Conservation (phyloP, 2,888 invertebrate species). For the Orgyia antiqua region DNA sequence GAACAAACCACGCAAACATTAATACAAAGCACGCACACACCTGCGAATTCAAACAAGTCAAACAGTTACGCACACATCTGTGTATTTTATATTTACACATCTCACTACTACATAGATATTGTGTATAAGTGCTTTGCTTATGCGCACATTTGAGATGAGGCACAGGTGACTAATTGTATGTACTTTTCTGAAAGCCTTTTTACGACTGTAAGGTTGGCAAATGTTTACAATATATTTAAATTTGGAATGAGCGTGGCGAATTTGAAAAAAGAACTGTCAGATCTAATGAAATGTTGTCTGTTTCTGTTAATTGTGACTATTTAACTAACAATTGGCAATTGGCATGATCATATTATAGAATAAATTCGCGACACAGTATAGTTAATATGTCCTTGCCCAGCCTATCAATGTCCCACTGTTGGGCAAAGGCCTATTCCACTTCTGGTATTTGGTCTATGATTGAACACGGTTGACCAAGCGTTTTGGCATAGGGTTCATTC, state of each 20-base stretch:
- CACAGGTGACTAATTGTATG: slow-evolving; percentile 56
- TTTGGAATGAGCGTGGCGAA: not conserved
- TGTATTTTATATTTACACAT: slow-evolving; percentile 8
- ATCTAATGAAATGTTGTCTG: no score
- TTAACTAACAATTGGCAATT: no score
- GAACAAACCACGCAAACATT: slow-evolving; percentile 30
- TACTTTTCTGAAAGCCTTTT: slow-evolving; percentile 25
- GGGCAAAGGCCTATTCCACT: no score
- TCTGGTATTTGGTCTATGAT: no score
- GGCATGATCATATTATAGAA: no score
- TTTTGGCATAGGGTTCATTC: no score
- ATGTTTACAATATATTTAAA: slow-evolving; percentile 7
- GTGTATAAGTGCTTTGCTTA: slow-evolving; percentile 19
- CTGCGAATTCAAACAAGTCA: slow-evolving; percentile 11
- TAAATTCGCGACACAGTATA: no score
- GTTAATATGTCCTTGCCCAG: no score
- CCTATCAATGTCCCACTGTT: no score
- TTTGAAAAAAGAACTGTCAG: not conserved
- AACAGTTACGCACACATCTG: slow-evolving; percentile 19
- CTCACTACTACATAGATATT: slow-evolving; percentile 12
- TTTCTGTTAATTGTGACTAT: no score
- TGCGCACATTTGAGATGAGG: slow-evolving; percentile 24
- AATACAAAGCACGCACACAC: slow-evolving; percentile 17
- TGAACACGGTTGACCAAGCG: no score
- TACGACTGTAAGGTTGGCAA: slow-evolving; percentile 18